Evolutionary conservation across 2,113 vertebrate genomes (phyloP).

Genomic region (Oryzias javanicus): DNA sequence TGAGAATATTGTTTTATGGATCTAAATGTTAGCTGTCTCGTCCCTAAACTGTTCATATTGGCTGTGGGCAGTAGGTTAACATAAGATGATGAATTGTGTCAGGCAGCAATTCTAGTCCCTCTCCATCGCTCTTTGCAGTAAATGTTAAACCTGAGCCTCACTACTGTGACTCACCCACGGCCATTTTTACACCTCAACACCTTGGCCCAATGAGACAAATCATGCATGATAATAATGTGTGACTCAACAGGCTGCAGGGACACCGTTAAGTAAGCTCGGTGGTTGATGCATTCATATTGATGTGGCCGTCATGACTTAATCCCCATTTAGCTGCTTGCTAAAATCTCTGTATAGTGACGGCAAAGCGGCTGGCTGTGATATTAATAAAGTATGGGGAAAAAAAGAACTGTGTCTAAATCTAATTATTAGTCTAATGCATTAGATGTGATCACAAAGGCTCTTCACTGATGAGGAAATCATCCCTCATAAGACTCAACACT

Average conservation of each 20-base stretch:
- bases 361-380: constrained; percentile 49
- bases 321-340: constrained; percentile 53
- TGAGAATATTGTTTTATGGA: constrained; percentile 29
- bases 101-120: constrained; percentile 46
- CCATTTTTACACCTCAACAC: constrained; percentile 70
- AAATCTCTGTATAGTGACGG: constrained; percentile 70
- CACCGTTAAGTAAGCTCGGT: constrained; percentile 34
- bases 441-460: constrained; percentile 73
- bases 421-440: constrained; percentile 78
- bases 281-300: constrained; percentile 26
- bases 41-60: constrained; percentile 11
- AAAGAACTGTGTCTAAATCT: constrained; percentile 69
- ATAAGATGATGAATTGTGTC: constrained; percentile 62
- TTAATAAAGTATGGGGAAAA: constrained; percentile 71
- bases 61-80: constrained; percentile 49
- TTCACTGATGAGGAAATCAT: constrained; percentile 71
- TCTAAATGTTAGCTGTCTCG: constrained; percentile 22
- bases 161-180: constrained; percentile 59
- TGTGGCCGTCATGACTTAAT: constrained; percentile 49
- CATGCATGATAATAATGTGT: constrained; percentile 70
- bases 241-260: constrained; percentile 61
- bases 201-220: constrained; percentile 63
- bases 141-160: constrained; percentile 42
- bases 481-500: constrained; percentile 57
- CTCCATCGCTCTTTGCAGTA: constrained; percentile 31